Base-by-base conservation (phyloP, 2,888 invertebrate species). In the Steromphala cineraria region DNA sequence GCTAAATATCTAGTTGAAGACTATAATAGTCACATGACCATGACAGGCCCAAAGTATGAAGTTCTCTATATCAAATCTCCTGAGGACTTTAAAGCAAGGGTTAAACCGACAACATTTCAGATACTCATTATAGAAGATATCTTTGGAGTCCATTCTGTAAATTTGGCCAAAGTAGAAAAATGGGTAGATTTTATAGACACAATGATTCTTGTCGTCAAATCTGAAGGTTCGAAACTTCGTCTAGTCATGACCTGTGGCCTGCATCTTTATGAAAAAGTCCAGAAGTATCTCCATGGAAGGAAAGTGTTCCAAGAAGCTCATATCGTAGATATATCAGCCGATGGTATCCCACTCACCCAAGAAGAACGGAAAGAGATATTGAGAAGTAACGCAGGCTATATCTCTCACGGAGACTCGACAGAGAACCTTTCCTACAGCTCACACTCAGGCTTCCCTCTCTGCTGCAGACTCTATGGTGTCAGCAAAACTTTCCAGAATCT, bases 121-220 rank as follows among this genome's bases (percentile, higher is more conserved):
- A 80, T 86, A n/a, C 79, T 87, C 40, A 78, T 87, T 5, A 80
- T 87, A 19, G 87, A 87, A 78, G 84, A 87, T 52, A 85, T 87
- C 46, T 87, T 87, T 83, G 87, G 87, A 17, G 75, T 79, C 71
- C 83, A 83, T 17, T 67, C 78, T 10, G 80, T 81, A 5, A 81
- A 84, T 17, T 62, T 82, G 78, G 36, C 79, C 17, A 82, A 67
- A 31, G 62, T 85, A 3, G 86, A 86, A 77, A n/a, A 24, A 21
- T 87, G 87, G 87, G 80, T 79, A 19, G 83, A 83, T 4, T 71
- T 81, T 46, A 75, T 87, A 13, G 80, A 85, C 36, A 81, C 82
- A 13, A 82, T 87, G 53, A 53, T 31, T 17, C 24, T 77, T 17
- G n/a, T 31, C 0, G 55, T 55, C n/a, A 53, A 53, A 24, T 28